These are phyloP conservation scores for Menura novaehollandiae DNA, from an alignment of 2,113 vertebrate species.

Conservation along the genomic window DNA sequence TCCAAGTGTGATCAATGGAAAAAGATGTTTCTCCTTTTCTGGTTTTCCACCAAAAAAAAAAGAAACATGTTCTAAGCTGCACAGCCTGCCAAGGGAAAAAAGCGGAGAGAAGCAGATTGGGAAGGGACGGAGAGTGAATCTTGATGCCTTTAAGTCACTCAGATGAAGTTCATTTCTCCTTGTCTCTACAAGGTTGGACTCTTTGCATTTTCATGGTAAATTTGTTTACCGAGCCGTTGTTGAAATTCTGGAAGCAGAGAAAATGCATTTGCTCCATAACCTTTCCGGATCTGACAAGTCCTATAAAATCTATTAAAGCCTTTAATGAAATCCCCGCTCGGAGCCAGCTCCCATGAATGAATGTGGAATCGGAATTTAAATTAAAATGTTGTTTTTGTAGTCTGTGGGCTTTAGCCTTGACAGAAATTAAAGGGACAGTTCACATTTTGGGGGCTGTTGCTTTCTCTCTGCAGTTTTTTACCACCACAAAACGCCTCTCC, in stretches of 20 bases:
- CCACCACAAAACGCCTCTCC: not conserved
- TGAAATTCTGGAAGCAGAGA: conserved; percentile 73
- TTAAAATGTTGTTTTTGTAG: conserved; percentile 71
- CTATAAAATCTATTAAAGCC: conserved; percentile 75
- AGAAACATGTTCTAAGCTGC: not conserved
- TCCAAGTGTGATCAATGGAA: not conserved
- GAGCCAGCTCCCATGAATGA: conserved; percentile 67
- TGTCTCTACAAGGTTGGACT: conserved; percentile 19
- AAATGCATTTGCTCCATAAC: conserved; percentile 74
- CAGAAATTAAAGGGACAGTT: conserved; percentile 60
- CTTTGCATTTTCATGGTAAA: conserved; percentile 64
- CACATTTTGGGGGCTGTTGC: not conserved
- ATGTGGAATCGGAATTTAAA: conserved; percentile 72
- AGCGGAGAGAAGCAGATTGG: fast-evolving
- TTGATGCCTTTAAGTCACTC: conserved; percentile 6
- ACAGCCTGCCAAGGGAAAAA: not conserved
- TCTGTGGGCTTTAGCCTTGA: conserved; percentile 39
- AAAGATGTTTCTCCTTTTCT: not conserved
- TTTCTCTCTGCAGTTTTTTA: not conserved
- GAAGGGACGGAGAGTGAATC: not conserved
- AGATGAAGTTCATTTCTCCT: conserved; percentile 43
- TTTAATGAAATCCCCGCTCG: conserved; percentile 74
- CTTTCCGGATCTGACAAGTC: conserved; percentile 71
- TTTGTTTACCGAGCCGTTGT: conserved; percentile 64
- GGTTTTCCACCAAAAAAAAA: not conserved